Evolutionary conservation across 2,797 vertebrate genomes (phyloP).

Genomic region (Muscicapa striata): DNA sequence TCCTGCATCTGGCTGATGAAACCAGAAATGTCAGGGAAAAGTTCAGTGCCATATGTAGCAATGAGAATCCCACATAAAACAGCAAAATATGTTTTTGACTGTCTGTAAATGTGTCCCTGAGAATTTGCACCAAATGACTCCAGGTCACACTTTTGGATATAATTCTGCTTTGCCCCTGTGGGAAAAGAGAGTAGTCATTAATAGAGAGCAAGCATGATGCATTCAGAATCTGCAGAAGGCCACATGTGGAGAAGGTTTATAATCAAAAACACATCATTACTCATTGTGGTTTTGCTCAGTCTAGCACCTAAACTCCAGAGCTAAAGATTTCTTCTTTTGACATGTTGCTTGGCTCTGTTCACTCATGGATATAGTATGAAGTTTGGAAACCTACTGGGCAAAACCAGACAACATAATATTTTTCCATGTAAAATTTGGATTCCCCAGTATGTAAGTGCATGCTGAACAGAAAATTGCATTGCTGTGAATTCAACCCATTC

Average conservation of each 20-base stretch:
- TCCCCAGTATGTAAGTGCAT: neutral
- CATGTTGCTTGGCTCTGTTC: constrained; percentile 8
- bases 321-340: constrained; percentile 22
- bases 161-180: neutral
- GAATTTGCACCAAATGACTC: neutral
- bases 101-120: neutral
- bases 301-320: constrained; percentile 24
- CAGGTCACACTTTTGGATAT: neutral
- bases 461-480: neutral
- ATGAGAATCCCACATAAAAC: neutral
- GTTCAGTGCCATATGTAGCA: neutral
- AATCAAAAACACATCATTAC: constrained; percentile 50
- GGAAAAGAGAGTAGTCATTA: neutral
- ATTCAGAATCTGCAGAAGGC: constrained; percentile 3
- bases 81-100: neutral
- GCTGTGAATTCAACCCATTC: neutral
- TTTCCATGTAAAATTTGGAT: neutral
- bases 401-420: constrained; percentile 12
- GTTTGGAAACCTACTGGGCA: constrained; percentile 28
- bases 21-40: neutral
- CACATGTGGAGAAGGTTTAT: constrained; percentile 37
- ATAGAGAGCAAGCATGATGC: neutral
- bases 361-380: neutral
- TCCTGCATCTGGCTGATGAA: neutral
- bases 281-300: constrained; percentile 12